Evolutionary conservation across 2,888 invertebrate species (phyloP).

Genomic region (Nysson spinosus): DNA sequence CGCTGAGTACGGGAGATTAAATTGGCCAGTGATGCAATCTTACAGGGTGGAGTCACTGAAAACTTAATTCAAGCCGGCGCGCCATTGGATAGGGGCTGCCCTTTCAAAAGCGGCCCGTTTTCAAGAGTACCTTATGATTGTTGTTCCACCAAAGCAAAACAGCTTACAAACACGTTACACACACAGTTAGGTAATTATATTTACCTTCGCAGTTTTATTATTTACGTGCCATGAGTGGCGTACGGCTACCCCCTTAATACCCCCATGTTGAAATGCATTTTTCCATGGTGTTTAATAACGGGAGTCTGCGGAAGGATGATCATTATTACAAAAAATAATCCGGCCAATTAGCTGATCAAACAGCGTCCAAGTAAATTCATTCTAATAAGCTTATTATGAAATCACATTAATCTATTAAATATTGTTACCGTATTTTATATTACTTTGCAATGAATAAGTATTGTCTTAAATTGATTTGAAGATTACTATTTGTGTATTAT

Average conservation of each 20-base stretch:
- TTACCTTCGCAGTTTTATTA: conserved; percentile 76
- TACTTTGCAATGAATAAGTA: no score
- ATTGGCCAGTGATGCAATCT: conserved; percentile 70
- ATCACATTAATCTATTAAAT: no score
- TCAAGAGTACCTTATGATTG: conserved; percentile 70
- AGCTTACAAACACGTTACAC: conserved; percentile 69
- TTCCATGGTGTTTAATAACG: conserved; percentile 16
- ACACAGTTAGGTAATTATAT: conserved; percentile 74
- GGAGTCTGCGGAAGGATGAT: not conserved
- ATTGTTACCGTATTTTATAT: no score
- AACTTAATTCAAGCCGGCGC: conserved; percentile 70
- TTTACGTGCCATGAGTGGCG: conserved; percentile 60
- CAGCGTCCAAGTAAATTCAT: no score
- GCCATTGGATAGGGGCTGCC: conserved; percentile 47
- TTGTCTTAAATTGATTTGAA: no score
- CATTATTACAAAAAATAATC: conserved; percentile 25
- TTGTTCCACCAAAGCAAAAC: conserved; percentile 58
- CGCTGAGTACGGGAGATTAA: conserved; percentile 63
- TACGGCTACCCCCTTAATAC: not conserved
- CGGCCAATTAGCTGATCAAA: conserved; percentile 2
- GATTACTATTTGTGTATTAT: no score
- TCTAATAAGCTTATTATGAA: no score
- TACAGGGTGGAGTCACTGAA: conserved; percentile 66
- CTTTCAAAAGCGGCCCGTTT: conserved; percentile 69
- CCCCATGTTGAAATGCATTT: no score